These are phyloP conservation scores for Actinia tenebrosa DNA, from an alignment of 64 coral and sea anemone species.

Conservation along the genomic window DNA sequence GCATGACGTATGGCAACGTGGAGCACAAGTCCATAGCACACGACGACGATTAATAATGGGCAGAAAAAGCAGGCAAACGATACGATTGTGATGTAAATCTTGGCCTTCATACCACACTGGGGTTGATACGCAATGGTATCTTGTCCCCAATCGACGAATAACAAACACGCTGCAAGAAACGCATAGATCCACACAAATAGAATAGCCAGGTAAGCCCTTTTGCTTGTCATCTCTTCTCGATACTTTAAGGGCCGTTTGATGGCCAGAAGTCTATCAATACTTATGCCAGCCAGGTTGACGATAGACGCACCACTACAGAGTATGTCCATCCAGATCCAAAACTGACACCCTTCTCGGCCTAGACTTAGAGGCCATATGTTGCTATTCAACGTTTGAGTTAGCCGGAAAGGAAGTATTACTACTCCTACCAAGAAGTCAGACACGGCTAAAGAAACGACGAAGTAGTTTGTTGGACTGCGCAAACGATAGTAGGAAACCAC, in stretches of 20 bases:
- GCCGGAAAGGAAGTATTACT: conserved; percentile 70
- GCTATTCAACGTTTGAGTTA: conserved; percentile 71
- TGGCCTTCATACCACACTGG: conserved; percentile 69
- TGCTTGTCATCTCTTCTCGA: conserved; percentile 72
- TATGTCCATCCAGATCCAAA: conserved; percentile 97
- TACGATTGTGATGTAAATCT: conserved; percentile 80
- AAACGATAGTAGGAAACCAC: conserved; percentile 75
- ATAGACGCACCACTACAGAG: conserved; percentile 80
- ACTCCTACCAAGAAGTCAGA: conserved; percentile 76
- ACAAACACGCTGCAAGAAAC: conserved; percentile 45
- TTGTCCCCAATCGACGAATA: conserved; percentile 73
- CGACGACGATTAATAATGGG: conserved; percentile 60
- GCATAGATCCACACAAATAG: conserved; percentile 71
- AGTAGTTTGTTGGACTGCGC: conserved; percentile 82
- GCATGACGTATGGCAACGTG: conserved; percentile 88
- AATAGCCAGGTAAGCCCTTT: conserved; percentile 63
- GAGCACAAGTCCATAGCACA: conserved; percentile 78
- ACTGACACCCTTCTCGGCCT: conserved; percentile 63
- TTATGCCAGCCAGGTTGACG: conserved; percentile 75
- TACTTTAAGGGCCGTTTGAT: conserved; percentile 80
- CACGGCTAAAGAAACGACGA: conserved; percentile 86
- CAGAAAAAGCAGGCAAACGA: conserved; percentile 73
- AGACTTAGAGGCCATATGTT: conserved; percentile 43
- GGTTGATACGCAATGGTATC: conserved; percentile 37
- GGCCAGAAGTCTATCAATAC: conserved; percentile 80